These are phyloP conservation scores for Platysteira castanea DNA, from an alignment of 2,113 vertebrate genomes.

Conservation along the genomic window DNA sequence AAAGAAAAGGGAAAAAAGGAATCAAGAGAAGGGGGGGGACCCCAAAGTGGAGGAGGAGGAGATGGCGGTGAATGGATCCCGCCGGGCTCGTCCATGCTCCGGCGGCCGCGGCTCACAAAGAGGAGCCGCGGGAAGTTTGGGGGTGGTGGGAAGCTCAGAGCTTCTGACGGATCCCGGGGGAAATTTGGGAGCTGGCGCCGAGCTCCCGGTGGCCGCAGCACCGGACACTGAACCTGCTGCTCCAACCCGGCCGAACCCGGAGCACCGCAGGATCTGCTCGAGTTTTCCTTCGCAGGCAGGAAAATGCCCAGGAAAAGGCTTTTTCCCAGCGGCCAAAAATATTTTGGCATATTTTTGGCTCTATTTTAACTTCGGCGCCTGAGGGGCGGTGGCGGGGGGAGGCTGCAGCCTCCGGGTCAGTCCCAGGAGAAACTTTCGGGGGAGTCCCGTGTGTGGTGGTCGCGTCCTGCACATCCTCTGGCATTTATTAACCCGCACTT, in stretches of 20 bases:
- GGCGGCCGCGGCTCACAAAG: slow-evolving; percentile 19
- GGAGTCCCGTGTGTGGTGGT: accelerated
- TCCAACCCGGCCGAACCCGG: background rate
- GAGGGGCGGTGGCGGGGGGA: accelerated
- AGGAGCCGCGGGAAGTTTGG: background rate
- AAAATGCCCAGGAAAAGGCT: background rate
- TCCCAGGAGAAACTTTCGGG: background rate
- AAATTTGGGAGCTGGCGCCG: background rate
- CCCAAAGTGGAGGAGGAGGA: background rate
- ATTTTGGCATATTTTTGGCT: accelerated
- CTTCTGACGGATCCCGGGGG: background rate
- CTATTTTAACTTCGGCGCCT: accelerated
- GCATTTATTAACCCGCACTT: accelerated
- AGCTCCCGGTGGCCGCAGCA: background rate
- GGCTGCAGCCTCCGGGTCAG: background rate
- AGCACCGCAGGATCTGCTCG: accelerated
- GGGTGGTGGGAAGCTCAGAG: background rate
- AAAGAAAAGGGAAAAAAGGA: too few relatives aligned
- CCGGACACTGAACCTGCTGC: background rate
- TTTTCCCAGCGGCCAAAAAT: accelerated
- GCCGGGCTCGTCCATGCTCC: slow-evolving; percentile 15
- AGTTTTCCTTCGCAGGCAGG: background rate
- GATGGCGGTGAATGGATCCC: slow-evolving; percentile 12
- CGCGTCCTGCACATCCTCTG: background rate
- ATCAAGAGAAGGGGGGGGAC: too few relatives aligned